These are phyloP conservation scores for Pluvialis apricaria DNA, from an alignment of 2,113 vertebrate genomes.

Conservation along the genomic window DNA sequence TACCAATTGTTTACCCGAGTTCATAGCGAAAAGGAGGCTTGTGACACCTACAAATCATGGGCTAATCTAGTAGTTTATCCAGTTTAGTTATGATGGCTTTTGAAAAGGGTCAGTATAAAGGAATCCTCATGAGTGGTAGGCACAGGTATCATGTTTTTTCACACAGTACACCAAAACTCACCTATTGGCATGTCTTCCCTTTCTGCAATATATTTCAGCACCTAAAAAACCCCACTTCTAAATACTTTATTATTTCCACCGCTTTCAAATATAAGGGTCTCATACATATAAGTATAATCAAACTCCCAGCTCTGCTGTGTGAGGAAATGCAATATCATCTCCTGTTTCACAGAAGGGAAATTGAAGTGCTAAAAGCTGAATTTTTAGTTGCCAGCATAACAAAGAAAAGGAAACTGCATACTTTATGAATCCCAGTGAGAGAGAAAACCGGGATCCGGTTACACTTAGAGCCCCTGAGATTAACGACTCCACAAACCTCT, in stretches of 20 bases:
- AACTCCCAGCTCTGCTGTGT: background rate
- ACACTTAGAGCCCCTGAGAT: background rate
- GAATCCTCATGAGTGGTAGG: background rate
- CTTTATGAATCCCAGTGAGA: background rate
- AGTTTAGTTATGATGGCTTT: background rate
- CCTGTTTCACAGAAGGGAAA: background rate
- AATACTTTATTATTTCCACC: background rate
- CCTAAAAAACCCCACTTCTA: background rate
- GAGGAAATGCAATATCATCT: background rate
- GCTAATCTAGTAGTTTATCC: background rate
- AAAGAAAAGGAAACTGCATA: background rate
- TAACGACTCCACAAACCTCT: background rate
- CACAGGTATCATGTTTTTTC: background rate
- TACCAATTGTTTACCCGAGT: background rate
- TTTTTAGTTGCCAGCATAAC: background rate
- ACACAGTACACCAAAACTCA: background rate
- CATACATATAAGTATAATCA: background rate
- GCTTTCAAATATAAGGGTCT: accelerated
- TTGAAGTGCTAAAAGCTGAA: background rate
- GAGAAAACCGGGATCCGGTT: accelerated
- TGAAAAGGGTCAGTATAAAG: background rate
- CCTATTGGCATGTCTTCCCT: background rate
- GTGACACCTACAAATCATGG: background rate
- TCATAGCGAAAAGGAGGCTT: background rate
- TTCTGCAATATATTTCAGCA: background rate